Evolutionary conservation across 2,888 invertebrate species (phyloP), one percentile per base, ranked within the genome.

Genomic region (Catocala nupta): DNA sequence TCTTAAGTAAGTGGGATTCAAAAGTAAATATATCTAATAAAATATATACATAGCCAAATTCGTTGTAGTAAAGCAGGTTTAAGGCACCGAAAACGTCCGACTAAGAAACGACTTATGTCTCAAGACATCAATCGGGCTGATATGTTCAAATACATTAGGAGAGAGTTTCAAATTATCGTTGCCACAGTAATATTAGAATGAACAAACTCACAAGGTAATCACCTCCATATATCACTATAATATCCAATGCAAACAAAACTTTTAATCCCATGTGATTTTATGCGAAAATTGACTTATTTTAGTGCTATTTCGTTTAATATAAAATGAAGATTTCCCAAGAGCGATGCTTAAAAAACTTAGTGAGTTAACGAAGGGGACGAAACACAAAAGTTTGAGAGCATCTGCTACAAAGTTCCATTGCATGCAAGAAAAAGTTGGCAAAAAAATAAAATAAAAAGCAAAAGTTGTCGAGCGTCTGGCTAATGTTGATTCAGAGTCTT

Each of bases 301-400:
- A 60, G 56, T 76, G 69, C 61, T 66, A 67, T 64, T 67, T 63
- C 62, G 63, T 77, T 69, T 68, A 69, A 69, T 69, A 70, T 63
- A 71, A 70, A 25, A 77, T 77, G 70, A 63, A 77, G 73, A 77
- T 77, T 77, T 77, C 78, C 78, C 77, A 60, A 63, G 78, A 64
- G 78, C 44, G 48, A 61, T 55, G 66, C 71, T 78, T 78, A 71
- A 75, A 75, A 77, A 77, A 73, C 73, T 73, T 78, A 56, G 10
- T 25, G 44, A 63, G 65, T 68, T 64, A 65, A 68, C 65, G 55
- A 70, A 70, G 66, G 61, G 64, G 60, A 68, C 70, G 63, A 69
- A 65, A 71, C 44, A 75, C 63, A 63, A 71, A 75, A 73, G 71
- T 77, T 77, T 62, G 49, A 47, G 65, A 78, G 57, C 78, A 77